A percentile compares a stretch with the other conserved stretches of the same genome.
These are phyloP conservation scores for Choloepus didactylus DNA, from an alignment of 2,797 vertebrate species.

Conservation along the genomic window DNA sequence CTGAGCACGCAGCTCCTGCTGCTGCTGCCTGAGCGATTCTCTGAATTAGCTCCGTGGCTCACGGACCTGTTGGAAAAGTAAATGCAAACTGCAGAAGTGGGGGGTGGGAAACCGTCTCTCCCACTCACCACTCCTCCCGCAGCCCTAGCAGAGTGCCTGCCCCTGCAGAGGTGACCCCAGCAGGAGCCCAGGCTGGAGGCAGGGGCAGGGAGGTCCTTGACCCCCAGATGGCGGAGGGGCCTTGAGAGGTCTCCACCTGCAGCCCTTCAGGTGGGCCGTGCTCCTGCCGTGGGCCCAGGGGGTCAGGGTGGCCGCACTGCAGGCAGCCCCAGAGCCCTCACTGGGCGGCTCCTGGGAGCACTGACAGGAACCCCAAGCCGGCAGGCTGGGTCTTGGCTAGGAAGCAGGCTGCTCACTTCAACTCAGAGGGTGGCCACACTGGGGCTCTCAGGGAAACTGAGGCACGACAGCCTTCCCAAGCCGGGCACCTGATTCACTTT, in stretches of 20 bases:
- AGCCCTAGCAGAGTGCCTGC: neutral
- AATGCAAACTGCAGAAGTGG: neutral
- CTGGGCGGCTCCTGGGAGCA: neutral
- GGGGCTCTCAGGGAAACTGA: slow-evolving; percentile 7
- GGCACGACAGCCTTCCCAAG: neutral
- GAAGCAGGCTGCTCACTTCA: neutral
- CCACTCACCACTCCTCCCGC: fast-evolving
- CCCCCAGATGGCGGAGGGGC: neutral
- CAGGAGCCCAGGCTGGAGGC: neutral
- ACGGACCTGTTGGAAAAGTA: slow-evolving; percentile 57
- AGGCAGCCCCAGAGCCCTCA: neutral
- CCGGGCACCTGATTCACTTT: neutral
- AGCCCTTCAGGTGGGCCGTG: neutral
- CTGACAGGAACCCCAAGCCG: neutral
- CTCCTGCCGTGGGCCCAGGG: neutral
- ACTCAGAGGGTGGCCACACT: neutral
- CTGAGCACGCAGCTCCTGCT: neutral
- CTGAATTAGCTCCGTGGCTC: neutral
- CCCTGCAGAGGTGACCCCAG: too few relatives aligned
- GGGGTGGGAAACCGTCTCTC: neutral
- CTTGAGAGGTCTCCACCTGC: neutral
- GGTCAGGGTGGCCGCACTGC: fast-evolving
- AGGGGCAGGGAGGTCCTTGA: neutral
- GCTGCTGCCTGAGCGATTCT: slow-evolving; percentile 46
- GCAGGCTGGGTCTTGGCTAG: neutral